Base-by-base conservation (phyloP, 2,113 vertebrate species). In the Cyanistes caeruleus region DNA sequence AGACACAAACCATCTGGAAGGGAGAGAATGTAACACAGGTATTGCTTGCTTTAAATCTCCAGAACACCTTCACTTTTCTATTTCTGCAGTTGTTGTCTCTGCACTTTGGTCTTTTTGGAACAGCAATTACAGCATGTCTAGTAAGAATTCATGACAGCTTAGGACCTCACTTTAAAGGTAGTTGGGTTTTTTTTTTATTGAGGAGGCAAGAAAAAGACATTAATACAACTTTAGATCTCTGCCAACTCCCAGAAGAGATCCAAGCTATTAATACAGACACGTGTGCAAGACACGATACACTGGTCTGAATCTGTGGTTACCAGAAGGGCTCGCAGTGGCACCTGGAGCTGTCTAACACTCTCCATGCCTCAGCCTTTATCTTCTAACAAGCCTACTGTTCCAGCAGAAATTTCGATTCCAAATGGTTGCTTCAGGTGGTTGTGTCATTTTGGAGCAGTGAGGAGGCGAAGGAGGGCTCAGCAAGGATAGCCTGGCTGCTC, bases 191-290 rank as follows among this genome's bases (percentile, higher is more conserved):
- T 81, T 82, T 90, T 89, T 84, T 75, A 78, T 80, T 1, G 14
- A 59, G 15, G 7, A 85, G 67, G 43, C 73, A 93, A 97, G 75
- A 77, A 94, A 93, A 95, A 81, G 39, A 35, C 79, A 93, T 87
- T 96, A 95, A 97, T 94, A 84, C 89, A 87, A 95, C 94, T 96
- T 97, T 10, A 67, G 49, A 63, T 92, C 62, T 55, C 78, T 80
- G 63, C 59, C 74, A 94, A 70, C 79, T 92, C 83, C 52, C 76
- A 60, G 72, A 83, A 89, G 64, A 89, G 64, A 62, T 87, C 70
- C 70, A 85, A 78, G 88, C 56, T 90, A 70, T 91, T 87, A 84
- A 81, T 63, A 60, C 0, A 89, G 51, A 33, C 67, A 77, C 0
- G 0, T 60, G 68, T 60, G 48, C 74, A 90, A 63, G 70, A 15